Base-by-base conservation (phyloP, 1,140 invertebrate genomes). In the Drosophila seguyi region DNA sequence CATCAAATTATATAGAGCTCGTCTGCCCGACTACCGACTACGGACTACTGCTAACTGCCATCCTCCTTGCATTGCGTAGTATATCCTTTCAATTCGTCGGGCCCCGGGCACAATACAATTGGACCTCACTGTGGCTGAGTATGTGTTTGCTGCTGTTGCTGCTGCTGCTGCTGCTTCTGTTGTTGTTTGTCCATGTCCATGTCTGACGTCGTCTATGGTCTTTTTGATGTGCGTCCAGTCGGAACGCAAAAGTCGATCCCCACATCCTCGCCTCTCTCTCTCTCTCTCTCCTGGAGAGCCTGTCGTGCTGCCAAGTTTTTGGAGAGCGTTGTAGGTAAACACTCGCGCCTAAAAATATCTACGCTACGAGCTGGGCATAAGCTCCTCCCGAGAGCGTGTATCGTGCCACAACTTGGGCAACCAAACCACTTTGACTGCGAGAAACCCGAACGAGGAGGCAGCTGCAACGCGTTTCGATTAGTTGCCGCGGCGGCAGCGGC, bases 391-490 rank as follows among this genome's bases (percentile, higher is more conserved):
- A 29, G 20, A 50, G 22, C 47, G 68, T 69, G 68, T 36, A 61
- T 52, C 82, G 84, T 88, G 80, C 85, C 78, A 81, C 77, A 88
- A 88, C 73, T 84, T 84, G 85, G 81, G 75, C 77, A 88, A 81
- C 85, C 79, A 86, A 88, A 90, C 85, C 79, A 86, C 82, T 81
- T 85, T 85, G 82, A 75, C 44, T 75, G 77, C 58, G 77, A 72
- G 45, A 42, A 72, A 72, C 66, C 52, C 69, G 69, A 58, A 72
- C 66, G 66, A 61, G 76, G 66, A 61, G 76, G 85, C 85, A 88
- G 85, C 85, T 90, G 85, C 85, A 88, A 88, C 85, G 81, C 85
- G 85, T 85, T 90, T 88, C 85, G 85, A 90, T 88, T 90, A 90
- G 85, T 85, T 81, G 85, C 74, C 81, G 59, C 38, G 75, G 50